Base-by-base conservation (phyloP, 2,888 invertebrate genomes). In the Dryobotodes eremita region DNA sequence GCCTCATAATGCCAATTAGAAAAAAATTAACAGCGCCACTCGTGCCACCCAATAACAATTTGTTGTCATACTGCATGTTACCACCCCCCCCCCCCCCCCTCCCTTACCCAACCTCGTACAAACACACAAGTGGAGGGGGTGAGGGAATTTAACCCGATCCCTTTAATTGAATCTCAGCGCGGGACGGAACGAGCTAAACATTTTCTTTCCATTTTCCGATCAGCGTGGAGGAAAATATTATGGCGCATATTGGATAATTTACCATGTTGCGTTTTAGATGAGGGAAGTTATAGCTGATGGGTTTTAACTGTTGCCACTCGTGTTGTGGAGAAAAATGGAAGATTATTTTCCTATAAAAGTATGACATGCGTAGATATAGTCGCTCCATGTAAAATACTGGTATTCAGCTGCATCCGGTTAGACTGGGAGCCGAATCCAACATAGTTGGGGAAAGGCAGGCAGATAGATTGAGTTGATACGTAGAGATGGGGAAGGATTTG, bases 201-300 rank as follows among this genome's bases (percentile, higher is more conserved):
- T 85, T 85, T 85, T 85, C 84, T 85, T 85, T 83, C 70, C 75
- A 85, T 85, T 79, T 85, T 82, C 83, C 86, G 68, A 82, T 82
- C 64, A 74, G 71, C 61, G 66, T 23, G 11, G 71, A 79, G 79
- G 71, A 82, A 74, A 86, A 83, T 82, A 85, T 78, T 75, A 69
- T 82, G 71, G 64, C 36, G 68, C 71, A 55, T 61, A 71, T 75
- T 84, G 73, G 59, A 74, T 71, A 66, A 85, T 76, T 65, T 62
- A 85, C 71, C 62, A 65, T 65, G 71, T 81, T 57, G 69, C 42
- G 48, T 57, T 74, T 72, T 65, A 65, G 72, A 80, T 71, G 69
- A 61, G 36, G 46, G 17, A 26, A 53, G 53, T 77, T 83, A 36
- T 59, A 82, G 82, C 42, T 68, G 71, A 81, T 76, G 31, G 64